Percentiles rank a stretch among this genome's conserved stretches.
Evolutionary conservation across 2,888 invertebrate species (phyloP).

Genomic region (Invenusta paracnida): DNA sequence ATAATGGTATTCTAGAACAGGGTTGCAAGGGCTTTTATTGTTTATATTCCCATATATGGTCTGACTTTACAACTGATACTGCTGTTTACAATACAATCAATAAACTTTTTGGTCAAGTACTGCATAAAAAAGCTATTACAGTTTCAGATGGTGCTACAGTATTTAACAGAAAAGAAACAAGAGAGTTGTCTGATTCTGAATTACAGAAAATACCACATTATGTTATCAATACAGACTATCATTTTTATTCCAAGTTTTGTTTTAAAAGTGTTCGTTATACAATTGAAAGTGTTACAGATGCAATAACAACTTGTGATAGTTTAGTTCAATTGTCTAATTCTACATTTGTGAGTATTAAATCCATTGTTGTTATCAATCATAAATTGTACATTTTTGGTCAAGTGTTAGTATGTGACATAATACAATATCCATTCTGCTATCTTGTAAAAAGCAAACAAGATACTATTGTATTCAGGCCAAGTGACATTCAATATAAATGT

Average conservation of each 20-base stretch:
- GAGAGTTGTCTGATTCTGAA: not conserved
- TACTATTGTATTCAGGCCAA: not conserved
- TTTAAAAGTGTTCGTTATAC: not conserved
- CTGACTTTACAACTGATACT: not conserved
- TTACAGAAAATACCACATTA: not conserved
- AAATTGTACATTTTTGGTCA: not conserved
- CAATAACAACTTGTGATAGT: not conserved
- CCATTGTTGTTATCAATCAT: not conserved
- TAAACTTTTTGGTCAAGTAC: not conserved
- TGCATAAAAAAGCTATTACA: not conserved
- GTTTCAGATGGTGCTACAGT: not conserved
- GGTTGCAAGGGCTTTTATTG: not conserved
- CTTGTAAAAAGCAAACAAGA: not conserved
- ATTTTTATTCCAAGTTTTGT: not conserved
- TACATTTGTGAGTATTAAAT: not conserved
- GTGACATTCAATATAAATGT: not conserved
- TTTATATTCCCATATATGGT: not conserved
- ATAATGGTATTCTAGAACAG: not conserved
- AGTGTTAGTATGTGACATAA: not conserved
- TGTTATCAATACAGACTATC: not conserved
- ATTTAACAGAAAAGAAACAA: not conserved
- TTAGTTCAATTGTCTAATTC: not conserved
- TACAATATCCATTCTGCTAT: not conserved
- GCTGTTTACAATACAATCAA: not conserved
- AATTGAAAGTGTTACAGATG: not conserved